Percentiles rank a stretch among this genome's conserved stretches.
These are phyloP conservation scores for Echiichthys vipera DNA, from an alignment of 2,797 vertebrate species.

Conservation along the genomic window DNA sequence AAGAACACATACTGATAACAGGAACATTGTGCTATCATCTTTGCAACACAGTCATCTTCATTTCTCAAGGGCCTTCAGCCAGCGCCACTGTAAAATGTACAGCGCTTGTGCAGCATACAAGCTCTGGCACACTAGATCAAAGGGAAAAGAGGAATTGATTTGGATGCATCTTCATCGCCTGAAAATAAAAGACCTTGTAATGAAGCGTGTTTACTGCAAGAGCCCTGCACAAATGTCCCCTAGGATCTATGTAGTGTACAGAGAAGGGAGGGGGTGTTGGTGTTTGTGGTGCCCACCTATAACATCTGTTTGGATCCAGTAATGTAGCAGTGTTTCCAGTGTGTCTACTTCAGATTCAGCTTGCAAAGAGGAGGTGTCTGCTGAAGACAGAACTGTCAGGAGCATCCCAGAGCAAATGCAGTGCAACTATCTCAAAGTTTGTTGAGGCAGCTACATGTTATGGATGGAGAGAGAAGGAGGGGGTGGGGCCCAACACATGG, in stretches of 20 bases:
- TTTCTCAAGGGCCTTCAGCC: conserved; percentile 47
- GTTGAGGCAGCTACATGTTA: background rate
- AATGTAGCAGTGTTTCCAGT: conserved; percentile 10
- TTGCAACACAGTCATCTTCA: conserved; percentile 39
- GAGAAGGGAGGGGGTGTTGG: conserved; percentile 3
- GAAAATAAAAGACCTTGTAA: conserved; percentile 74
- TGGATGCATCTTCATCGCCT: conserved; percentile 50
- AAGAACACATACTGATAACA: conserved; percentile 39
- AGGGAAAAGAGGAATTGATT: conserved; percentile 70
- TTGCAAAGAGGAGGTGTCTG: background rate
- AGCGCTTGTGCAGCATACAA: conserved; percentile 30
- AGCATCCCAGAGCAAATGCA: background rate
- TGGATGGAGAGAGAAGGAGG: background rate
- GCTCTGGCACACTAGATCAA: conserved; percentile 62
- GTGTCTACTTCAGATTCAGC: conserved; percentile 18
- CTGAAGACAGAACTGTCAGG: conserved; percentile 1
- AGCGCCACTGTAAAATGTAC: conserved; percentile 38
- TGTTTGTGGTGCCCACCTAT: conserved; percentile 40
- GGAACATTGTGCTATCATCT: conserved; percentile 40
- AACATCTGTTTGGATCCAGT: conserved; percentile 23
- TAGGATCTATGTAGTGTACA: conserved; percentile 54
- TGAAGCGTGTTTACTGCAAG: conserved; percentile 66
- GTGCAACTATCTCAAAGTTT: background rate
- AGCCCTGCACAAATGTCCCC: conserved; percentile 47
- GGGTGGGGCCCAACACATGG: background rate